Base-by-base conservation (phyloP, 2,113 vertebrate genomes). In the Hyla sarda region DNA sequence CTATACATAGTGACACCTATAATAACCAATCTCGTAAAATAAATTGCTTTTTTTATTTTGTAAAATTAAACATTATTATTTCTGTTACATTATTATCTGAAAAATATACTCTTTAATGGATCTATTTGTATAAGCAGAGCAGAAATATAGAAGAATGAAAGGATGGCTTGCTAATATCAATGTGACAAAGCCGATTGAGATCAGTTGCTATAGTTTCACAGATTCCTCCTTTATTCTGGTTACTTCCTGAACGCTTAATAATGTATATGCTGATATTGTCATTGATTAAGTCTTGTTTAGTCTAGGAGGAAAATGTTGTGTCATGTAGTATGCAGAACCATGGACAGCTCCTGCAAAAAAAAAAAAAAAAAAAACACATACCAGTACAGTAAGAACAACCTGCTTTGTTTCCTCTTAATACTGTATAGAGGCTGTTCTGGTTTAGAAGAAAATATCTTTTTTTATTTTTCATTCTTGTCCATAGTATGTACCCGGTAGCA, bases 51-150 rank as follows among this genome's bases (percentile, higher is more conserved):
- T n/a, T 65, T 47, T 65, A 25, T 79, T 37, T 54, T n/a, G 21
- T 81, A 41, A 47, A 81, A 62, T 81, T 14, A 47, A 81, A 81
- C 47, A 77, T 54, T n/a, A n/a, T 54, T 77, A 32, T 32, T 37
- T 71, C 67, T 11, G 9, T 37, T 71, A 37, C 67, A 23, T 71
- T 41, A 6, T 69, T 69, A 71, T 71, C 19, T 23, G 9, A 21
- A 34, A 71, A 19, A 37, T 37, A 7, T 30, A 23, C 10, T 71
- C 41, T 71, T 71, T 41, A 23, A 71, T 71, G 67, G 34, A 41
- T 71, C 34, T 37, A 71, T 17, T 71, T 71, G 23, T 37, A 71
- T 71, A 41, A 71, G 34, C 67, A 41, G 9, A 41, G 41, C 23
- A 17, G 67, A 71, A 71, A 71, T 41, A 34, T 23, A 23, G 67